A percentile compares a stretch with the other conserved stretches of the same genome.
These are phyloP conservation scores for Ptilodon capucinus DNA, from an alignment of 2,888 invertebrate species.

Conservation along the genomic window DNA sequence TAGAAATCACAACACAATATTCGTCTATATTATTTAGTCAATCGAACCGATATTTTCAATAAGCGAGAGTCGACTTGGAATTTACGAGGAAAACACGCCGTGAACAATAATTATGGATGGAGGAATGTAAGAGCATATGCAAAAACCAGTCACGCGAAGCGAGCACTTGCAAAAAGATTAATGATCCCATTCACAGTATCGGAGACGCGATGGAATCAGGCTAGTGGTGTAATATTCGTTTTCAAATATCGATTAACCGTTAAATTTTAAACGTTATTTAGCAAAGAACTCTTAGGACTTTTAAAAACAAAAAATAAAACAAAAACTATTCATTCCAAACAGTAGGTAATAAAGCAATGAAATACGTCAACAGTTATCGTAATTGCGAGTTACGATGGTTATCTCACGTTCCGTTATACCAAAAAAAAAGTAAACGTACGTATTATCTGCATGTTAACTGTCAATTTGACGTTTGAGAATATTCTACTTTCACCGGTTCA, in stretches of 20 bases:
- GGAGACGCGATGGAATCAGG: no score
- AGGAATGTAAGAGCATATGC: slow-evolving; percentile 34
- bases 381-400: slow-evolving; percentile 18
- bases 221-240: no score
- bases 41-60: slow-evolving; percentile 5
- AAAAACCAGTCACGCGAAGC: slow-evolving; percentile 30
- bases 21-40: background rate
- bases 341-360: no score
- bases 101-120: slow-evolving; percentile 15
- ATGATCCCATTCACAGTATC: slow-evolving; percentile 18
- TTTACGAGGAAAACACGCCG: slow-evolving; percentile 21
- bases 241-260: no score
- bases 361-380: no score
- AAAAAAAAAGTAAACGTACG: slow-evolving; percentile 17
- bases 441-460: slow-evolving; percentile 21
- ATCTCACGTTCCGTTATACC: slow-evolving; percentile 27
- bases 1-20: background rate
- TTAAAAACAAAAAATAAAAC: no score
- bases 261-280: no score
- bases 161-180: slow-evolving; percentile 26
- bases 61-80: slow-evolving; percentile 13
- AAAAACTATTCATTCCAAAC: no score
- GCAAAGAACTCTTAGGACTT: no score
- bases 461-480: slow-evolving; percentile 23
- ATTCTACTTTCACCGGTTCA: slow-evolving; percentile 39